These are phyloP conservation scores for Limnodromus scolopaceus DNA, from an alignment of 2,797 vertebrate species.

Conservation along the genomic window DNA sequence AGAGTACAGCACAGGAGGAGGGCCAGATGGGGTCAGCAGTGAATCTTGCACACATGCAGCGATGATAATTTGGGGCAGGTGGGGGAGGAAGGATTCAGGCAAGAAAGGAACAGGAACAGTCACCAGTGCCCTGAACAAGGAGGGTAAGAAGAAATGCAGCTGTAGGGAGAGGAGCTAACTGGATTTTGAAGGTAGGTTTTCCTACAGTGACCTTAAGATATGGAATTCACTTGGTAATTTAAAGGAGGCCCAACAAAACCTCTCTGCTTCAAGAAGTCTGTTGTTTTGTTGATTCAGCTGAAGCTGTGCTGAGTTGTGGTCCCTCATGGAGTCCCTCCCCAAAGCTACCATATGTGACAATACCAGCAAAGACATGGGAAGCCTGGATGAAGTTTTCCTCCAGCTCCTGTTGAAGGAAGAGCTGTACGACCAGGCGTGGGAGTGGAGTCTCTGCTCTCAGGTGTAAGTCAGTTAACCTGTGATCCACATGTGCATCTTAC, in stretches of 20 bases:
- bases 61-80: neutral
- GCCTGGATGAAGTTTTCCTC: neutral
- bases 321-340: neutral
- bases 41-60: neutral
- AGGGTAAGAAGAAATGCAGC: neutral
- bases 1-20: neutral
- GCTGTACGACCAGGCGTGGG: rapidly evolving
- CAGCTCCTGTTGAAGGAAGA: neutral
- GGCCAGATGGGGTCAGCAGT: neutral
- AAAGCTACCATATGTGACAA: neutral
- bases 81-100: neutral
- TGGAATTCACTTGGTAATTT: neutral
- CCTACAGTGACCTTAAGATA: neutral
- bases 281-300: neutral
- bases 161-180: neutral
- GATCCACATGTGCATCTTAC: neutral
- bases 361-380: neutral
- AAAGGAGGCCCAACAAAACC: neutral
- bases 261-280: neutral
- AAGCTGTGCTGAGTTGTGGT: neutral
- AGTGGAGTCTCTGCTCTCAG: neutral
- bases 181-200: neutral
- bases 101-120: neutral
- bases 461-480: neutral
- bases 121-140: neutral